Base-by-base conservation (phyloP, 2,888 invertebrate species). In the Oligia latruncula region DNA sequence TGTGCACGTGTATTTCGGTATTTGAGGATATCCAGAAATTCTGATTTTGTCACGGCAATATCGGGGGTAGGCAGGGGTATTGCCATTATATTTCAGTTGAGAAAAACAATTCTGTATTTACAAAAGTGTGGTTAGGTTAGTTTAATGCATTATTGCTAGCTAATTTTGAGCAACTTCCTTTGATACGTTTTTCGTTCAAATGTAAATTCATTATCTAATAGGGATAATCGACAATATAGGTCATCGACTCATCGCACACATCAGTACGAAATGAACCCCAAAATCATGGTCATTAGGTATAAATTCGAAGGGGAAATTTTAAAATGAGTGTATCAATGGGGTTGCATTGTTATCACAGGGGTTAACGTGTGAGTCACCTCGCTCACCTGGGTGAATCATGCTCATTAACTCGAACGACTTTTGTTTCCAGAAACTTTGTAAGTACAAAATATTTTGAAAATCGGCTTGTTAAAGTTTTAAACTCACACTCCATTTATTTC, bases 341-440 rank as follows among this genome's bases (percentile, higher is more conserved):
- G 89, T 82, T 85, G 85, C 74, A 81, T 82, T 88, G 78, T 85
- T 87, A 83, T 80, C 76, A 81, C 71, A 72, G 80, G 86, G 84
- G 85, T 85, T 72, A 72, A 66, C 78, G 83, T 65, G 74, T 90
- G 90, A 90, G 46, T 76, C 76, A 76, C 76, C 77, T 9, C 43
- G 20, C n/a, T 90, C 87, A 90, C 84, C 84, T n/a, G 71, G 68
- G 80, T 90, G 90, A 90, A 86, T 90, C 90, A 90, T 86, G 58
- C 67, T 79, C 77, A 73, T 76, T 78, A 77, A 35, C 67, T 60
- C 68, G 74, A 83, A 85, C 78, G 65, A 66, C 75, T 20, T 65
- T 65, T 67, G 62, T 77, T 83, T 68, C 78, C 64, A 74, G 71
- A 29, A 86, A 77, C 0, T 29, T 43, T 15, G 15, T 29, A 29